Evolutionary conservation across 2,888 invertebrate genomes (phyloP), one percentile per base, ranked within the genome.

Genomic region (Drosophila macrothrix): DNA sequence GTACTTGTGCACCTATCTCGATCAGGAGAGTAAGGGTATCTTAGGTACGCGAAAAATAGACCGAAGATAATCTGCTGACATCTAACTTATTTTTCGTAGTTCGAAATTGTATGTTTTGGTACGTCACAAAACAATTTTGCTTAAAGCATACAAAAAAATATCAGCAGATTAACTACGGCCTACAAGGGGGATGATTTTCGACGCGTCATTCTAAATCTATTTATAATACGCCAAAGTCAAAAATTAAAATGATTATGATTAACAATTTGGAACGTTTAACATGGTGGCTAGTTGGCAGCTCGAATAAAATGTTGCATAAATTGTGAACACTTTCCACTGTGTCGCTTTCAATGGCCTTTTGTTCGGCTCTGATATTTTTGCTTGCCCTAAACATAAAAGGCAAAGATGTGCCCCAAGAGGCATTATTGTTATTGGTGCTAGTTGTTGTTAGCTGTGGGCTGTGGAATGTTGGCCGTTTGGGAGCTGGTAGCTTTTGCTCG

Each of bases 401-500:
- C 64, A 60, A 75, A 73, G 82, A 76, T 72, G 77, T 68, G 68
- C 60, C 73, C 68, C 60, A 58, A 71, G 72, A 58, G 73, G 70
- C 82, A 78, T 76, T 78, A 82, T 80, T 78, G 80, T 83, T 83
- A 78, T 77, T 80, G 62, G 67, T 83, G 71, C 67, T 78, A 67
- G 74, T 80, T 76, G 62, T 60, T 65, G 73, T 80, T 78, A 9
- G 25, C 46, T 56, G 56, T n/a, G 28, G 55, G 33, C 55, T 56
- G 28, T 56, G 56, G 39, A 28, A 39, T 39, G 56, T 39, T 54
- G 60, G 35, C 37, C 58, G 59, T 70, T 46, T 69, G 53, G 76
- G 62, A 59, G 73, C 73, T 76, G 62, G 82, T 79, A 83, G 88
- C 80, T 88, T 85, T 73, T 80, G 86, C 78, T 80, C 78, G 76